Conservation (phyloP, 2,888 invertebrate genomes). For the Cosmia trapezina region DNA sequence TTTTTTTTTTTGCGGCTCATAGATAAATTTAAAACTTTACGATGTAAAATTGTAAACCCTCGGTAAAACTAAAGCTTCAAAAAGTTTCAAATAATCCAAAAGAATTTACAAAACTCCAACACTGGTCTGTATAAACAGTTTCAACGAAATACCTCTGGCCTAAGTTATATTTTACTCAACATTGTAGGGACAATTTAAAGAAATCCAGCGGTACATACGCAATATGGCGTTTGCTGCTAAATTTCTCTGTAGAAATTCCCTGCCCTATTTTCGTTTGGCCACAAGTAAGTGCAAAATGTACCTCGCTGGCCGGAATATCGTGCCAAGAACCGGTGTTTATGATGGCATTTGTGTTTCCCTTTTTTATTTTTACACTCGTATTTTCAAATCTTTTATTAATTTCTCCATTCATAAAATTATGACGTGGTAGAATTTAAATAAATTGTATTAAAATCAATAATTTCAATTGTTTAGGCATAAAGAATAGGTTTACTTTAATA, state of each 20-base stretch:
- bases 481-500: no score
- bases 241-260: conserved; percentile 67
- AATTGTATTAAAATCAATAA: no score
- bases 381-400: conserved; percentile 58
- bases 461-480: not conserved
- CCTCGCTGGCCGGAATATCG: conserved; percentile 62
- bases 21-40: not conserved
- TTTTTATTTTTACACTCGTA: conserved; percentile 55
- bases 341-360: conserved; percentile 57
- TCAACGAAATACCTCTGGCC: not conserved
- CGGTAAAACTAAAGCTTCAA: not conserved
- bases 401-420: conserved; percentile 31
- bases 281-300: conserved; percentile 70
- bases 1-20: not conserved
- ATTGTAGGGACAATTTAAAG: conserved; percentile 50
- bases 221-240: conserved; percentile 62
- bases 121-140: not conserved
- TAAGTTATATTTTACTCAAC: conserved; percentile 7
- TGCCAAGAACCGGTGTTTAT: conserved; percentile 69
- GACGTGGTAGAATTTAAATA: not conserved
- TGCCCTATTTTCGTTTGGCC: conserved; percentile 67
- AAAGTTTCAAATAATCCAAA: not conserved
- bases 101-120: not conserved
- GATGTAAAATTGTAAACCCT: not conserved
- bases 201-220: conserved; percentile 56